Base-by-base conservation (phyloP, 2,113 vertebrate genomes). In the Gila orcuttii region DNA sequence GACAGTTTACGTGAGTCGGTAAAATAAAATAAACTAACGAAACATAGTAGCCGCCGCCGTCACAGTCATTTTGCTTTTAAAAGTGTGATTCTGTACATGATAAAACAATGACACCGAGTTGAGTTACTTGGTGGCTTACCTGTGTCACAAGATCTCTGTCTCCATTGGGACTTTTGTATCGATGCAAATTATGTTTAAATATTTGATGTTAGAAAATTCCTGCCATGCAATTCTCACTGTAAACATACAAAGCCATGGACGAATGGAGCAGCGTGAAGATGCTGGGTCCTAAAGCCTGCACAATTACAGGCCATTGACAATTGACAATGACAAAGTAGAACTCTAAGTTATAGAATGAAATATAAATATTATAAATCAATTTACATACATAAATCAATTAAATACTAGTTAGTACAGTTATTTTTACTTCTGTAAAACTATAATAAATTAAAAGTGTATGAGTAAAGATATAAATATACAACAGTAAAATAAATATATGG, bases 241-340 rank as follows among this genome's bases (percentile, higher is more conserved):
- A 90, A 89, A 91, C 89, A 91, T 57, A 86, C 55, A 75, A n/a
- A 69, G 57, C 85, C 66, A 31, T 50, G 85, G 23, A 81, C n/a
- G 68, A 52, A 64, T n/a, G 59, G 57, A 28, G 60, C 55, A 21
- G 15, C 11, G 10, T 7, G 42, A 71, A 4, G 15, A 66, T 11
- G 42, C 42, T 42, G 79, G 90, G 90, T 90, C 90, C 90, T 82
- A 84, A 64, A 60, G 83, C 57, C 87, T 80, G 75, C 36, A 0
- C 5, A 0, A 5, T 81, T 86, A 42, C 42, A 78, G 57, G 3
- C 50, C 19, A 12, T 42, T 42, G 8, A 42, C 42, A 42, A 42
- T 23, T 42, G 42, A 42, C 39, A 42, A 42, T 21, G 36, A 71
- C 9, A 23, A 12, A 55, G 17, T 19, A 7, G 13, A 42, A 15